A percentile compares a stretch with the other conserved stretches of the same genome.
Conservation (phyloP, 2,797 vertebrate species). For the Lindbergichthys nudifrons region DNA sequence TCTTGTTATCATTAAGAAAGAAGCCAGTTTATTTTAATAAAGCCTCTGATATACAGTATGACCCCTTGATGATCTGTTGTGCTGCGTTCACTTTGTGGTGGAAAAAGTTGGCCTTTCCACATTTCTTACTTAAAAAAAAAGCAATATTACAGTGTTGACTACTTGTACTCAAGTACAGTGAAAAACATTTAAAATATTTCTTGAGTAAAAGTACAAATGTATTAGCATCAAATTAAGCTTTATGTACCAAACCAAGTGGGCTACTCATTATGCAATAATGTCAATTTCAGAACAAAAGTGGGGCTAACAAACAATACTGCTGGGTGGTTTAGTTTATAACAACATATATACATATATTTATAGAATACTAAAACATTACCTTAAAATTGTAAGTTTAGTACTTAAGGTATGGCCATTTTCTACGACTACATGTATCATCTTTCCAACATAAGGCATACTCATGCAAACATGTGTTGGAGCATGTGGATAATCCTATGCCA, state of each 20-base stretch:
- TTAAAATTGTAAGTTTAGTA: background rate
- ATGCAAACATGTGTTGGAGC: background rate
- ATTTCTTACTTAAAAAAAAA: background rate
- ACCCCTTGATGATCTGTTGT: background rate
- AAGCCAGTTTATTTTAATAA: background rate
- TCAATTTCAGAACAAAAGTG: too few relatives aligned
- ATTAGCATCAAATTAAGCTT: background rate
- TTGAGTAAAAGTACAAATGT: background rate
- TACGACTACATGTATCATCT: background rate
- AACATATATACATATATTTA: too few relatives aligned
- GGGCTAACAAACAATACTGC: too few relatives aligned
- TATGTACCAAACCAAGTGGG: background rate
- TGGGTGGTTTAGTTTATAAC: too few relatives aligned
- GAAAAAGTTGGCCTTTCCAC: background rate
- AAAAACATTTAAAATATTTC: background rate
- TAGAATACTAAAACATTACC: background rate
- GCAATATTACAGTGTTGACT: background rate
- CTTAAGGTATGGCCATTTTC: background rate
- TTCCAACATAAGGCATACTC: background rate
- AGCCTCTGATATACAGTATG: background rate
- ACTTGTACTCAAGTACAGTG: background rate
- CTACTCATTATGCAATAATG: too few relatives aligned
- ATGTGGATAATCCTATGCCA: slow-evolving; percentile 36
- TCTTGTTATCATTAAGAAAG: too few relatives aligned
- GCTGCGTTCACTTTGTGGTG: background rate